These are phyloP conservation scores for Tigriopus californicus DNA, from an alignment of 2,888 invertebrate species.

Conservation along the genomic window DNA sequence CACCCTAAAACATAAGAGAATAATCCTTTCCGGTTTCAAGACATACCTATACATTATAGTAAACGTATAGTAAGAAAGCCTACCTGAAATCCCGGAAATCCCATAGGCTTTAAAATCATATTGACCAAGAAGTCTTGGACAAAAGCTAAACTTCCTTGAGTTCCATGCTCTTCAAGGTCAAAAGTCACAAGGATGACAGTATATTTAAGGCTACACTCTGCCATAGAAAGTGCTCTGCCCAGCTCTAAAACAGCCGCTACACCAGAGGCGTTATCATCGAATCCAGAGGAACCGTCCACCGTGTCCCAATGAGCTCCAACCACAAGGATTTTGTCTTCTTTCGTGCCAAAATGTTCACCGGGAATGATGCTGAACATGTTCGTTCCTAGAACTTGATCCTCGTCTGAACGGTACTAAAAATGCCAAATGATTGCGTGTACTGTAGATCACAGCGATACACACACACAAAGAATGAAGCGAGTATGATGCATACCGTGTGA, in stretches of 20 bases:
- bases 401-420: background rate
- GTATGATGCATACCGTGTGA: background rate
- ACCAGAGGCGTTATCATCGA: constrained; percentile 26
- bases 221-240: background rate
- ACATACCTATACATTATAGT: too few relatives aligned
- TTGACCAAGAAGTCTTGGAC: constrained; percentile 24
- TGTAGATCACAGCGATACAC: too few relatives aligned
- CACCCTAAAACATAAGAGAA: constrained; percentile 22
- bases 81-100: too few relatives aligned
- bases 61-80: too few relatives aligned
- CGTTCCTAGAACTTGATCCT: constrained; percentile 17
- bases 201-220: constrained; percentile 18
- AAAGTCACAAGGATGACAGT: constrained; percentile 25
- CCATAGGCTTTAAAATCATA: too few relatives aligned
- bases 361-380: constrained; percentile 25
- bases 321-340: constrained; percentile 23
- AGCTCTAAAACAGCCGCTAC: constrained; percentile 23
- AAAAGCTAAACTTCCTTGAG: constrained; percentile 24
- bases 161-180: constrained; percentile 25
- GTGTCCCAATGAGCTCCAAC: constrained; percentile 26
- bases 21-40: too few relatives aligned
- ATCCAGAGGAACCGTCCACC: constrained; percentile 21
- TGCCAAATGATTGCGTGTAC: too few relatives aligned
- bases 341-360: constrained; percentile 23
- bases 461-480: too few relatives aligned